phyloP scores from a whole-genome alignment of 2,113 vertebrate genomes.

The Paradoxurus hermaphroditus region DNA sequence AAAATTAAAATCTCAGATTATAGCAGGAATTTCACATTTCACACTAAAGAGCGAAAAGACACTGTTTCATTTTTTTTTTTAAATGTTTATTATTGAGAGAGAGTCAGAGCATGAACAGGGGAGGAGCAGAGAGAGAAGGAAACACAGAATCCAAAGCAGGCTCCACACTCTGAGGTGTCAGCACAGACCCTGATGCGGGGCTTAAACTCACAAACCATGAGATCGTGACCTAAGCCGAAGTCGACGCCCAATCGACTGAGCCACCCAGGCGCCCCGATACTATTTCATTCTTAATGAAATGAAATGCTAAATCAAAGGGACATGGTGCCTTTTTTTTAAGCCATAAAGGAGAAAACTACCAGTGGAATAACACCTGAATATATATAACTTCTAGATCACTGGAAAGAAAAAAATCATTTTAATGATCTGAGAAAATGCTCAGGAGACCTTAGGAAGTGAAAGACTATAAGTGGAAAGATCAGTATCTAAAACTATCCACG shows the following conservation, averaged over 20 bases:
- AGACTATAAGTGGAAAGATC: not conserved
- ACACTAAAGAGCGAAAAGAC: not conserved
- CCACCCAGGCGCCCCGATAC: too few species aligned
- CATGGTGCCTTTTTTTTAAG: not conserved
- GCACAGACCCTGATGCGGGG: too few species aligned
- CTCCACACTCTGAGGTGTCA: too few species aligned
- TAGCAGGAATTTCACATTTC: constrained; percentile 12
- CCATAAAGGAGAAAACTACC: not conserved
- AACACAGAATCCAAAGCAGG: too few species aligned
- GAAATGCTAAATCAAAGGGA: not conserved
- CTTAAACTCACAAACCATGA: too few species aligned
- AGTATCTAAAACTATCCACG: not conserved
- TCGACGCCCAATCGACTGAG: too few species aligned
- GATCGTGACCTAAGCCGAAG: too few species aligned
- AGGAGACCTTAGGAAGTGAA: not conserved
- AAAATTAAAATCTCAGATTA: constrained; percentile 12
- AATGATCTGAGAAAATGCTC: not conserved
- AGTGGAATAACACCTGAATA: not conserved
- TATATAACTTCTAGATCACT: not conserved
- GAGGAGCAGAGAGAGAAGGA: too few species aligned
- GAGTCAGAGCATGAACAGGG: too few species aligned
- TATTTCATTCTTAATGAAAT: not conserved
- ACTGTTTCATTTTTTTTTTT: not conserved
- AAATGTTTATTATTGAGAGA: too few species aligned
- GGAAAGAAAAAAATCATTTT: not conserved